phyloP scores from a whole-genome alignment of 2,113 vertebrate genomes.

The Cyanocitta stelleri region DNA sequence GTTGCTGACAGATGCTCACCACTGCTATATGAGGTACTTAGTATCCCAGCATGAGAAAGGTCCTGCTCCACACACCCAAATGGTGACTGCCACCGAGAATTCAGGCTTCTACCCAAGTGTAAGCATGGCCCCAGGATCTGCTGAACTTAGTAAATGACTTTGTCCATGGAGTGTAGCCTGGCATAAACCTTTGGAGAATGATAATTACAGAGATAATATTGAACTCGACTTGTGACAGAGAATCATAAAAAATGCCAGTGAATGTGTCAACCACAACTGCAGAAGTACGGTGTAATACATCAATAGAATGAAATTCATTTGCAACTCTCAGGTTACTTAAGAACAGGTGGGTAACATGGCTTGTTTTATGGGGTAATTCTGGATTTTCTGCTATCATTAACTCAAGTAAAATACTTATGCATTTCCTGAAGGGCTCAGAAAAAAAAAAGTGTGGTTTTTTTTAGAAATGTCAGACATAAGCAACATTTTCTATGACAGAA shows the following conservation, averaged over 20 bases:
- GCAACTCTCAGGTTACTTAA: neutral
- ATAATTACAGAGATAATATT: neutral
- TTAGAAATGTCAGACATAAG: neutral
- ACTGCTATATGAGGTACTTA: neutral
- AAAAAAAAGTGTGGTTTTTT: neutral
- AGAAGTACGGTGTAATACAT: rapidly evolving
- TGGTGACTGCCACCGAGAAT: neutral
- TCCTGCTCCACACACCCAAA: neutral
- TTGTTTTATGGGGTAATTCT: neutral
- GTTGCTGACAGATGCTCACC: neutral
- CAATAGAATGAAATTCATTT: neutral
- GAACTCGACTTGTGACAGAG: neutral
- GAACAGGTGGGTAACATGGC: neutral
- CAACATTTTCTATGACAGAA: neutral
- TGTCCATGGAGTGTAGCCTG: neutral
- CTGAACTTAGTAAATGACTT: neutral
- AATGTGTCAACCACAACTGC: neutral
- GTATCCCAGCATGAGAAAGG: neutral
- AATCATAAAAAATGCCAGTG: neutral
- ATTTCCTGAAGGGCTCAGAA: neutral
- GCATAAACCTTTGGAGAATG: neutral
- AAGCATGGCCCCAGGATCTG: neutral
- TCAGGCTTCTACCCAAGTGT: neutral
- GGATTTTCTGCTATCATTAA: neutral
- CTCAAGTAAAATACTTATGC: neutral